These are phyloP conservation scores for Watsonalla cultraria DNA, from an alignment of 2,888 invertebrate genomes.

Conservation along the genomic window DNA sequence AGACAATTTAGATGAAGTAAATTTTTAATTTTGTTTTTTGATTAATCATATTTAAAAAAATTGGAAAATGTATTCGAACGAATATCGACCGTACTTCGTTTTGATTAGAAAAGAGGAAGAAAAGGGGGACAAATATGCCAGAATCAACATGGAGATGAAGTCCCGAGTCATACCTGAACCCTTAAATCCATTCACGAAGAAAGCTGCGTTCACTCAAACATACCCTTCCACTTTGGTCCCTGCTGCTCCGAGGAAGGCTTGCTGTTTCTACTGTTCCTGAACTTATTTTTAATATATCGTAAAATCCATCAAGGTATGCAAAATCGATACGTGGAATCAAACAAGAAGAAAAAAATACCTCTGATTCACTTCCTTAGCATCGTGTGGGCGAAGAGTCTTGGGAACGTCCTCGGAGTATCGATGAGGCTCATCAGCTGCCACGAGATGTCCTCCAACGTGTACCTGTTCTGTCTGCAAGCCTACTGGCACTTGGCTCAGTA, in stretches of 20 bases:
- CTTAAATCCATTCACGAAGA: slow-evolving; percentile 57
- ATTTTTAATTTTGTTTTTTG: slow-evolving; percentile 3
- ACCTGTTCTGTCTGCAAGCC: slow-evolving; percentile 47
- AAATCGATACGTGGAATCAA: slow-evolving; percentile 11
- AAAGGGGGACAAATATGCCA: slow-evolving; percentile 62
- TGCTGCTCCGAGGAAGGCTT: slow-evolving; percentile 55
- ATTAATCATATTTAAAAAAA: slow-evolving; percentile 11
- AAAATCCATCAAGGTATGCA: slow-evolving; percentile 22
- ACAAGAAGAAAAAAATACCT: slow-evolving; percentile 26
- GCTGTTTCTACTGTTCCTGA: slow-evolving; percentile 57
- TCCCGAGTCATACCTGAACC: slow-evolving; percentile 36
- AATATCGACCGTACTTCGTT: slow-evolving; percentile 62
- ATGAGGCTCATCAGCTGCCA: slow-evolving; percentile 43
- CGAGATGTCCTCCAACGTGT: slow-evolving; percentile 49
- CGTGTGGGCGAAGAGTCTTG: slow-evolving; percentile 41
- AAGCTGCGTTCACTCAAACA: slow-evolving; percentile 55
- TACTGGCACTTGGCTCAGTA: slow-evolving; percentile 37
- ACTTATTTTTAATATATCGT: background rate
- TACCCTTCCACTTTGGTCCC: slow-evolving; percentile 59
- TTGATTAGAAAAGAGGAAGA: slow-evolving; percentile 63
- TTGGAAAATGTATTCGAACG: slow-evolving; percentile 51
- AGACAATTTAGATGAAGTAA: slow-evolving; percentile 5
- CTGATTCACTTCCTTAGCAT: slow-evolving; percentile 38
- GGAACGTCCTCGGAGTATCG: slow-evolving; percentile 36
- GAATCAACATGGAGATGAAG: slow-evolving; percentile 65